These are phyloP conservation scores for Pocillopora meandrina DNA, from an alignment of 92 coral and sea anemone genomes.

Conservation along the genomic window DNA sequence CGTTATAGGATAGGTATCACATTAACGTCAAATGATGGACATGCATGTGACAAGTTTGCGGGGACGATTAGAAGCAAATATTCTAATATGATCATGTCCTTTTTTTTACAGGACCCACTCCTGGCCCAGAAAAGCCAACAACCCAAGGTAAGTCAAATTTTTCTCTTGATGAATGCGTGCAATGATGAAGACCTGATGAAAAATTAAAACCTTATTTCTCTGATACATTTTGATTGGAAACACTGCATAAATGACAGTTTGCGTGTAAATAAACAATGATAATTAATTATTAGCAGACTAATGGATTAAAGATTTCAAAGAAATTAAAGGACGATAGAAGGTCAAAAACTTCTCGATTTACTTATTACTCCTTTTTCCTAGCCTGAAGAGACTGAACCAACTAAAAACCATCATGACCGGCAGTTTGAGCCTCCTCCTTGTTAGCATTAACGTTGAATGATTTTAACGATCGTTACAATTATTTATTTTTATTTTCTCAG, in stretches of 20 bases:
- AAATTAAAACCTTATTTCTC: background rate
- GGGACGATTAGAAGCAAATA: too few species aligned
- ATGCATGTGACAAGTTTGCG: too few species aligned
- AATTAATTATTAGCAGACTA: too few species aligned
- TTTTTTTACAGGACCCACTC: background rate
- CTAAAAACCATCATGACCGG: background rate
- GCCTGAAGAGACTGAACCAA: too few species aligned
- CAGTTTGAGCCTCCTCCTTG: background rate
- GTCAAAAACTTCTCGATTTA: too few species aligned
- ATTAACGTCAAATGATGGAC: too few species aligned
- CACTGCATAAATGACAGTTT: background rate
- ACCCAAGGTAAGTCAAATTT: background rate
- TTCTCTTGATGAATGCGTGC: background rate
- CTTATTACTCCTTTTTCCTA: too few species aligned
- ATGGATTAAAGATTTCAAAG: too few species aligned
- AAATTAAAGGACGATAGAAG: too few species aligned
- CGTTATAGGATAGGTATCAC: too few species aligned
- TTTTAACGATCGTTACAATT: background rate
- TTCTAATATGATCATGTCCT: too few species aligned
- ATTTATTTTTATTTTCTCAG: background rate
- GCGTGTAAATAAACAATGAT: too few species aligned
- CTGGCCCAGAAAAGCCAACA: constrained; percentile 2
- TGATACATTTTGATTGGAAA: background rate
- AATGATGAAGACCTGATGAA: background rate
- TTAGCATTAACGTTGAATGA: background rate